Evolutionary conservation across 2,113 vertebrate genomes (phyloP).

Genomic region (Gymnogyps californianus): DNA sequence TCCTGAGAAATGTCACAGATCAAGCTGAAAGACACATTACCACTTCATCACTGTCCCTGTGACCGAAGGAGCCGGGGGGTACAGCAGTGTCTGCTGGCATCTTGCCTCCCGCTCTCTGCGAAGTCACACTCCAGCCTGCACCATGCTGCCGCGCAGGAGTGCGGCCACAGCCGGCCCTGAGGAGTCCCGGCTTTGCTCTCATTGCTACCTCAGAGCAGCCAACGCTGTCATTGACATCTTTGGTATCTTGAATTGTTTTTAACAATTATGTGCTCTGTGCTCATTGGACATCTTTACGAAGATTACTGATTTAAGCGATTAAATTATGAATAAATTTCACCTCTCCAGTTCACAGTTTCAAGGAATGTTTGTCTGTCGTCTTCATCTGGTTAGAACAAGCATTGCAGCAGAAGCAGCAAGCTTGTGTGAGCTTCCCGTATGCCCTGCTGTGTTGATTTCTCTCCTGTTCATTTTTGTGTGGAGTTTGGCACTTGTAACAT

Average conservation of each 20-base stretch:
- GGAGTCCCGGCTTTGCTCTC: not conserved
- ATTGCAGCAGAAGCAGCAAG: not conserved
- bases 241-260: not conserved
- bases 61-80: not conserved
- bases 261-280: rapidly evolving
- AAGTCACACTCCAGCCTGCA: not conserved
- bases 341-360: not conserved
- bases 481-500: not conserved
- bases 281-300: not conserved
- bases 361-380: not conserved
- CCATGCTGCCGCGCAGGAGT: not conserved
- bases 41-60: not conserved
- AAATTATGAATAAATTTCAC: not conserved
- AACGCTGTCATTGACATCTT: not conserved
- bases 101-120: rapidly evolving
- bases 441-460: not conserved
- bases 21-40: not conserved
- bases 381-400: not conserved
- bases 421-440: not conserved
- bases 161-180: not conserved
- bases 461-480: not conserved
- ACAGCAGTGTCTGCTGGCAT: not conserved
- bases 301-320: not conserved
- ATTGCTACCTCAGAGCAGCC: not conserved
- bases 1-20: not conserved